phyloP scores from a whole-genome alignment of 2,113 vertebrate species.

The Perognathus longimembris region DNA sequence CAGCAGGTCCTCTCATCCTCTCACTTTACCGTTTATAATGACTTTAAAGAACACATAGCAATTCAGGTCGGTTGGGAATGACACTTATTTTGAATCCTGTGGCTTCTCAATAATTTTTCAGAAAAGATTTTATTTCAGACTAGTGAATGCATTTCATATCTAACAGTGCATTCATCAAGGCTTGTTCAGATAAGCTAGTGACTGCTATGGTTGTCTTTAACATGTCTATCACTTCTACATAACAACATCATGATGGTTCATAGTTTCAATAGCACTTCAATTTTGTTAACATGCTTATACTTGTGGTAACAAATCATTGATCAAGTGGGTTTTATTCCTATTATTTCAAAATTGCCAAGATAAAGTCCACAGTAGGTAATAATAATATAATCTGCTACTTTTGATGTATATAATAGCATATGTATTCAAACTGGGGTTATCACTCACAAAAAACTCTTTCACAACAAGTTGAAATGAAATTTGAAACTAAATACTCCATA shows the following conservation, averaged over 20 bases:
- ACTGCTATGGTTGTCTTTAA: neutral
- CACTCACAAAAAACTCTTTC: neutral
- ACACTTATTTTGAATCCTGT: neutral
- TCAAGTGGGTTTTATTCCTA: neutral
- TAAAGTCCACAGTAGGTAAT: neutral
- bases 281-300: neutral
- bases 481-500: neutral
- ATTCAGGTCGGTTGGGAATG: neutral
- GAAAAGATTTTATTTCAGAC: neutral
- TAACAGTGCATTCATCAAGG: neutral
- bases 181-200: neutral
- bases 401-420: neutral
- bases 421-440: neutral
- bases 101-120: neutral
- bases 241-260: neutral
- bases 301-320: neutral
- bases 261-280: neutral
- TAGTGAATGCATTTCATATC: neutral
- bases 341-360: slow-evolving; percentile 17
- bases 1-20: neutral
- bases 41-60: neutral
- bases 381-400: neutral
- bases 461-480: neutral
- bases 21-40: neutral
- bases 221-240: neutral